phyloP scores from a whole-genome alignment of 2,888 invertebrate genomes.

The Phymatocera aterrima region DNA sequence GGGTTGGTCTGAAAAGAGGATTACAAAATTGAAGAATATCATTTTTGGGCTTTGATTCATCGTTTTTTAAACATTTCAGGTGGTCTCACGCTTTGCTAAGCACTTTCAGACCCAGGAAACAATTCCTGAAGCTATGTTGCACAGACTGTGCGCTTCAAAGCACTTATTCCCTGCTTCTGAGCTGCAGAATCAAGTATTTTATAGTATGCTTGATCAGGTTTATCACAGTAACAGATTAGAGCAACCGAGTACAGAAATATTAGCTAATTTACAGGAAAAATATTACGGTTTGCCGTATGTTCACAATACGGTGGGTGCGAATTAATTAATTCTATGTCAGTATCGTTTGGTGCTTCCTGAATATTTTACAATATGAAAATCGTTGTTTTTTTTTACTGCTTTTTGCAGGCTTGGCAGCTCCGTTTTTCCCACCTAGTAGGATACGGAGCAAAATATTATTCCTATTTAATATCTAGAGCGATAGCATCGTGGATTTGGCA shows the following conservation, averaged over 20 bases:
- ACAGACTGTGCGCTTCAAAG: slow-evolving; percentile 89
- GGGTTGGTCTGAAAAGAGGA: slow-evolving; percentile 74
- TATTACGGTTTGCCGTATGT: slow-evolving; percentile 94
- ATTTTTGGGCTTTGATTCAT: background rate
- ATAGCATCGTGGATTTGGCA: slow-evolving; percentile 96
- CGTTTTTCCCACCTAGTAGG: slow-evolving; percentile 97
- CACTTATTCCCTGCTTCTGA: slow-evolving; percentile 93
- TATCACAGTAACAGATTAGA: slow-evolving; percentile 84
- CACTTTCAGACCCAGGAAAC: slow-evolving; percentile 93
- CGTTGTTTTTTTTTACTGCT: slow-evolving; percentile 33
- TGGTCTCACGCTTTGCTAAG: slow-evolving; percentile 89
- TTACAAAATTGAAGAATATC: background rate
- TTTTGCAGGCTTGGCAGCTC: slow-evolving; percentile 91
- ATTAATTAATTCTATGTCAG: slow-evolving; percentile 22
- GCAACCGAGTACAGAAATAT: slow-evolving; percentile 82
- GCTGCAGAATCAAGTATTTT: slow-evolving; percentile 92
- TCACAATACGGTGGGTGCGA: slow-evolving; percentile 83
- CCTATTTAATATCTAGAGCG: slow-evolving; percentile 96
- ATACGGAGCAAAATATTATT: slow-evolving; percentile 99
- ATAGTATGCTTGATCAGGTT: slow-evolving; percentile 93
- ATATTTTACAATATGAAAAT: background rate
- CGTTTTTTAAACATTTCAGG: slow-evolving; percentile 73
- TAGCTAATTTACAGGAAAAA: slow-evolving; percentile 85
- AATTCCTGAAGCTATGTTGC: slow-evolving; percentile 88
- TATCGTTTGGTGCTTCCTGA: background rate